A percentile compares a stretch with the other conserved stretches of the same genome.
phyloP scores from a whole-genome alignment of 2,797 vertebrate species.

The Lindbergichthys nudifrons region DNA sequence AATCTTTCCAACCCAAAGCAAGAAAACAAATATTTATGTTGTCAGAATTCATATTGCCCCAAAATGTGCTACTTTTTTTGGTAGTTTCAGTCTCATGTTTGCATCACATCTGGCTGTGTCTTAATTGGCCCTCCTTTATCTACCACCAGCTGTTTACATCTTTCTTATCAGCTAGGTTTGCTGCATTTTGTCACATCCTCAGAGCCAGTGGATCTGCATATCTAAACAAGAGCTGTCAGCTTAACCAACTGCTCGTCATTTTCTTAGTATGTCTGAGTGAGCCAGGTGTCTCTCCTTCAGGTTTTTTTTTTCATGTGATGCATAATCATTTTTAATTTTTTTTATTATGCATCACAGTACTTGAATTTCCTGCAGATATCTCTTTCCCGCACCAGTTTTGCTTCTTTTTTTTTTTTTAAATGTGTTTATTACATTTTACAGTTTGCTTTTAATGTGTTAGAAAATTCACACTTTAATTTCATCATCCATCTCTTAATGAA shows the following conservation, averaged over 20 bases:
- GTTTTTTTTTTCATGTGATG: background rate
- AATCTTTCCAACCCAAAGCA: slow-evolving; percentile 4
- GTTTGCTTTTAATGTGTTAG: background rate
- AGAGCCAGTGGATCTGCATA: slow-evolving; percentile 45
- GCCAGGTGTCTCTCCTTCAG: slow-evolving; percentile 9
- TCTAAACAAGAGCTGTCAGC: slow-evolving; percentile 53
- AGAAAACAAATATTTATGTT: background rate
- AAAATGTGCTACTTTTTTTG: slow-evolving; percentile 15
- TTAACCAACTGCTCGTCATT: slow-evolving; percentile 48
- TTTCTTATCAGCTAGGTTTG: slow-evolving; percentile 38
- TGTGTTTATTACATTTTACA: background rate
- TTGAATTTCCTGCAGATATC: slow-evolving; percentile 11
- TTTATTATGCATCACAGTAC: too few species aligned
- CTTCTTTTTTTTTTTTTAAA: background rate
- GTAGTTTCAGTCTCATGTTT: slow-evolving; percentile 4
- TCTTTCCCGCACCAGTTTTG: background rate
- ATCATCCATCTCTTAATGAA: slow-evolving; percentile 2
- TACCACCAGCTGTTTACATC: slow-evolving; percentile 48
- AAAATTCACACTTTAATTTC: background rate
- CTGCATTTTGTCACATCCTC: slow-evolving; percentile 37
- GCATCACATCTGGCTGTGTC: slow-evolving; percentile 37
- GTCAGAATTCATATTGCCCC: background rate
- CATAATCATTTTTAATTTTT: too few species aligned
- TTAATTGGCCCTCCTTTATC: slow-evolving; percentile 40
- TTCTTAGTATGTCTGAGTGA: slow-evolving; percentile 24